phyloP scores from a whole-genome alignment of 1,140 invertebrate genomes.

The Drosophila hydei region DNA sequence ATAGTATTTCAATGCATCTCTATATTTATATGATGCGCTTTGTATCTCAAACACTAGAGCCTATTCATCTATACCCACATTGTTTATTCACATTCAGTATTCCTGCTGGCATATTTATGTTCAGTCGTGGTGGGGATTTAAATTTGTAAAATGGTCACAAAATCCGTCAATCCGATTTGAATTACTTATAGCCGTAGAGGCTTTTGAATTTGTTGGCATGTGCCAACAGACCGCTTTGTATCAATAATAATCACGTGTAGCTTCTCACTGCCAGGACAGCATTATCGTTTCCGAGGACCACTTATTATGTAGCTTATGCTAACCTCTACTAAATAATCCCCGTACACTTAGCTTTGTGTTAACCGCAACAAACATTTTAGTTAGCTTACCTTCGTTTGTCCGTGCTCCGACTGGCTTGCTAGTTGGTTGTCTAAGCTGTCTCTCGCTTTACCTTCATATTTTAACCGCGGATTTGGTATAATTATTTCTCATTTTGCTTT shows the following conservation, averaged over 20 bases:
- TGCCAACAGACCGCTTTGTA: background rate
- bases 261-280: background rate
- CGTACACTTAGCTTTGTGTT: constrained; percentile 30
- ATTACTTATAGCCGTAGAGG: constrained; percentile 13
- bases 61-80: background rate
- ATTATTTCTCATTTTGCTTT: constrained; percentile 71
- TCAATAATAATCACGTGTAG: constrained; percentile 3
- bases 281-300: background rate
- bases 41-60: background rate
- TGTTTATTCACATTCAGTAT: background rate
- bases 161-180: constrained; percentile 28
- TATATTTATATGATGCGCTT: too few species aligned
- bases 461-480: constrained; percentile 75
- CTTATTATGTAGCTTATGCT: constrained; percentile 38
- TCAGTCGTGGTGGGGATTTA: constrained; percentile 18
- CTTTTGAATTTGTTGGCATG: constrained; percentile 13
- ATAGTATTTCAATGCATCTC: constrained; percentile 1
- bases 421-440: constrained; percentile 30
- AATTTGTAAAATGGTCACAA: constrained; percentile 19
- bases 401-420: constrained; percentile 24
- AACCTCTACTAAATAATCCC: constrained; percentile 47
- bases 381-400: constrained; percentile 41
- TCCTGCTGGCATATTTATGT: background rate
- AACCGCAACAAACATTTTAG: constrained; percentile 35
- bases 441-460: constrained; percentile 67